Base-by-base conservation (phyloP, 2,113 vertebrate species). In the Actenoides lindsayi region DNA sequence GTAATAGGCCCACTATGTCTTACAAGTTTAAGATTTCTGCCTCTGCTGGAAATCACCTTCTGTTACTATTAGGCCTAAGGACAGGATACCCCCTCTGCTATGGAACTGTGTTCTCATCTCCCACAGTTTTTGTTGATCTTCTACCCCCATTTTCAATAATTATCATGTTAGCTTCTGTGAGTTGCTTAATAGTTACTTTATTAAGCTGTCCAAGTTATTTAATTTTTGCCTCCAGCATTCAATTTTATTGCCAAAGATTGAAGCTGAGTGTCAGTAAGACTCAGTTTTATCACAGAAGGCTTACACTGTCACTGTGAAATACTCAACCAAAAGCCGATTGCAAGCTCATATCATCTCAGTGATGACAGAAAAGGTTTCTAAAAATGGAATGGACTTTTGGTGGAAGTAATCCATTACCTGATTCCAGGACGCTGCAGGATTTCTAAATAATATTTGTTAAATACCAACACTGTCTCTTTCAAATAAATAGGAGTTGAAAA, bases 271-370 rank as follows among this genome's bases (percentile, higher is more conserved):
- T 71, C 94, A 84, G 48, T 87, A 81, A 95, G 89, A 93, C 89
- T 87, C 13, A 2, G 77, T 79, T 96, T 93, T 94, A 92, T 88
- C 84, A 87, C 28, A 68, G 84, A 79, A 39, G 69, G 77, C 64
- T 97, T 93, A 94, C 35, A 78, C 65, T 94, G 96, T 79, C 96
- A 90, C 75, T 90, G 87, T 91, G 94, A 97, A 96, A 97, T 78
- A 73, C 91, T 87, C 78, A 95, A 95, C 73, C 85, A 84, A 68
- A 76, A 96, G 81, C 53, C 76, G 24, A 88, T 3, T 78, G 77
- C 60, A 87, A 89, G 69, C 62, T 76, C 12, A 5, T 64, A 87
- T 82, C 69, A 94, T 46, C 30, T 11, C 65, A 68, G 48, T 62
- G 86, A 83, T 79, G 76, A 71, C 62, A 68, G 76, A 81, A 77